phyloP scores from a whole-genome alignment of 1,140 invertebrate genomes.

The Parasteatoda tepidariorum region DNA sequence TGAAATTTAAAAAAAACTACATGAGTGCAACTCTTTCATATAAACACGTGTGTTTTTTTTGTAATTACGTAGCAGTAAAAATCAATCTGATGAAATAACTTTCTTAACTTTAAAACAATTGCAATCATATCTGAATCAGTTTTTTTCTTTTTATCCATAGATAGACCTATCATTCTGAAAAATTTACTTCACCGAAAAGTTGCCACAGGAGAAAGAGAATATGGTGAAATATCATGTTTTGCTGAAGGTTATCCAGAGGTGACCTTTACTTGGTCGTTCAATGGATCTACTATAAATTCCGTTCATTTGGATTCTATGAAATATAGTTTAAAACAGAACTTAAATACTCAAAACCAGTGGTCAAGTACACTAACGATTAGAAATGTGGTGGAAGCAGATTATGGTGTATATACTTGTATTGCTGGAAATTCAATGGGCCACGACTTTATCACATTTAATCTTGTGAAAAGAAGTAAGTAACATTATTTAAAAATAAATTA shows the following conservation, averaged over 20 bases:
- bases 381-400: constrained; percentile 84
- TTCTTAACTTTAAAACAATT: neutral
- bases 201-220: constrained; percentile 84
- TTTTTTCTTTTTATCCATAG: constrained; percentile 12
- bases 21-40: too few relatives aligned
- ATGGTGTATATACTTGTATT: constrained; percentile 88
- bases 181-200: constrained; percentile 7
- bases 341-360: constrained; percentile 8
- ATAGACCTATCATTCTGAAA: constrained; percentile 17
- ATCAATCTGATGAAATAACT: neutral
- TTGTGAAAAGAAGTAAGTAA: constrained; percentile 59
- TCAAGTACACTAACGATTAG: constrained; percentile 70
- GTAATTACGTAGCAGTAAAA: neutral
- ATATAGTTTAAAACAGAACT: constrained; percentile 9
- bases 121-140: neutral
- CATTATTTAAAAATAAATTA: neutral
- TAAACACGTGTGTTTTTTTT: neutral
- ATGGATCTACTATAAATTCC: constrained; percentile 30
- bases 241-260: constrained; percentile 83
- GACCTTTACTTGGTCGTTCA: constrained; percentile 69
- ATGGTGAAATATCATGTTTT: constrained; percentile 82
- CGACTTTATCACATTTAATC: constrained; percentile 67
- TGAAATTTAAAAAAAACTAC: too few relatives aligned
- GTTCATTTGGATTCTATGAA: constrained; percentile 17
- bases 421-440: constrained; percentile 87